Evolutionary conservation across 2,888 invertebrate species (phyloP), one percentile per base, ranked within the genome.

Genomic region (Notocelia uddmanniana): DNA sequence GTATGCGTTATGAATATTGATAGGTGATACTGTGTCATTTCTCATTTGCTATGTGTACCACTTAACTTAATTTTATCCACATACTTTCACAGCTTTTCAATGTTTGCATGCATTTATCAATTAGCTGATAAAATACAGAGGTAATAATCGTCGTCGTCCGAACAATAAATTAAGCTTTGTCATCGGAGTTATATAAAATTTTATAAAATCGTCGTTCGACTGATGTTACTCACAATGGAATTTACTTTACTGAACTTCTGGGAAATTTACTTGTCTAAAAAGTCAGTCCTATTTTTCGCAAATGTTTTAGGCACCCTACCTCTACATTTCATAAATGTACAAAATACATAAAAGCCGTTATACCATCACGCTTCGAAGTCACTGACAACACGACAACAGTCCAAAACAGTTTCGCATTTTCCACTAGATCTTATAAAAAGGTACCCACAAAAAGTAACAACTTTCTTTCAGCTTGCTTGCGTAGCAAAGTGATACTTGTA

Each of bases 1-100:
- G 63, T 70, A 63, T 70, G 37, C 50, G 69, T 59, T 70, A 70
- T 70, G 64, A 70, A 70, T 70, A 70, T 66, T 70, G 59, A 70
- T 70, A 58, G 41, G 64, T 26, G 15, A 19, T 59, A 66, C 26
- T 57, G 64, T 70, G 64, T 59, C 52, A 70, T 70, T 59, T 70
- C 58, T 59, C 52, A 70, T 70, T 59, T 50, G 50, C 63, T 50
- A 31, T 50, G 50, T 62, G 26, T 34, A 31, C 45, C 10, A 26
- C 18, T 45, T 58, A 37, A 3, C 3, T 34, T 31, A 15, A 13
- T 9, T 52, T 13, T 52, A 21, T 21, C 23, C 13, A 52, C 15
- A 54, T 21, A 54, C 1, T n/a, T 55, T 55, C 55, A 55, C 55
- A 55, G 26, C 23, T 55, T 45, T n/a, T 45, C 45, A 45, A 45